These are phyloP conservation scores for Arctia plantaginis DNA, from an alignment of 2,888 invertebrate species.

Conservation along the genomic window DNA sequence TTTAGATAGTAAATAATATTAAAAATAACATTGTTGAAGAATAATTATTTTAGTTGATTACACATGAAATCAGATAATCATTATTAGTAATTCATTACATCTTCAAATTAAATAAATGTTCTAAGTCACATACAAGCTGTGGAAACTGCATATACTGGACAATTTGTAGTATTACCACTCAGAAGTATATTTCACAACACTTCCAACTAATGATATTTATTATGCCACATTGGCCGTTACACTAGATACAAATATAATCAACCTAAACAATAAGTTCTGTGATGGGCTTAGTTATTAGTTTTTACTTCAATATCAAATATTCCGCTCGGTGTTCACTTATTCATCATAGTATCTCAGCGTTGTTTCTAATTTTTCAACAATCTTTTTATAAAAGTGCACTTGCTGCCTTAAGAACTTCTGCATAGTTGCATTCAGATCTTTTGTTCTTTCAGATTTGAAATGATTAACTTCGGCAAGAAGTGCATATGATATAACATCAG, in stretches of 20 bases:
- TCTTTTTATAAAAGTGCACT: slow-evolving; percentile 95
- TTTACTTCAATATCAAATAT: slow-evolving; percentile 40
- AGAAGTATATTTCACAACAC: slow-evolving; percentile 35
- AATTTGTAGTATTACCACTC: slow-evolving; percentile 30
- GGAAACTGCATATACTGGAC: slow-evolving; percentile 23
- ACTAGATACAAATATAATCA: slow-evolving; percentile 30
- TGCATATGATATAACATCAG: slow-evolving; percentile 97
- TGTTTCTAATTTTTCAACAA: slow-evolving; percentile 90
- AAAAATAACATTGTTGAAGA: slow-evolving; percentile 23
- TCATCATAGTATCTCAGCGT: slow-evolving; percentile 84
- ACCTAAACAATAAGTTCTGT: slow-evolving; percentile 40
- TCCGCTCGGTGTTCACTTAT: slow-evolving; percentile 57
- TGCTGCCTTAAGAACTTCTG: slow-evolving; percentile 95
- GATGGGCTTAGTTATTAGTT: slow-evolving; percentile 39
- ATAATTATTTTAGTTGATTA: slow-evolving; percentile 31
- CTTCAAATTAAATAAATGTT: slow-evolving; percentile 43
- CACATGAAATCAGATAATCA: slow-evolving; percentile 28
- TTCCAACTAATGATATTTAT: slow-evolving; percentile 28
- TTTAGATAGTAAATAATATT: slow-evolving; percentile 30
- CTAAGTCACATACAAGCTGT: slow-evolving; percentile 27
- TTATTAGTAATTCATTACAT: slow-evolving; percentile 25
- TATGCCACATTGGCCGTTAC: slow-evolving; percentile 38
- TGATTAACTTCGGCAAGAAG: slow-evolving; percentile 97
- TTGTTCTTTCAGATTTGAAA: slow-evolving; percentile 94
- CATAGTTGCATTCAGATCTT: slow-evolving; percentile 94